These are phyloP conservation scores for Rhinoderma darwinii DNA, from an alignment of 2,113 vertebrate species.

Conservation along the genomic window DNA sequence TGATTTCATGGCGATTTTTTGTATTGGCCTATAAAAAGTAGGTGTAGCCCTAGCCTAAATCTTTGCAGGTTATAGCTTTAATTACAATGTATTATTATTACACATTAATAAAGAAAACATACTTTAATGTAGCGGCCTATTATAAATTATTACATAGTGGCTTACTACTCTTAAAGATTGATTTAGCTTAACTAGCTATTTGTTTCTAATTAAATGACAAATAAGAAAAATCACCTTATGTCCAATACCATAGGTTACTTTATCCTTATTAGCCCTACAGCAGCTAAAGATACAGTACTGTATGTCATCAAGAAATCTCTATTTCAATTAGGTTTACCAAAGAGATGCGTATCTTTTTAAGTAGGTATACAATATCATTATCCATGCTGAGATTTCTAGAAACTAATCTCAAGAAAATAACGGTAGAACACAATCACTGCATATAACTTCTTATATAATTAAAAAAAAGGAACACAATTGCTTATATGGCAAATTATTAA, in stretches of 20 bases:
- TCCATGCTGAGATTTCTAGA: neutral
- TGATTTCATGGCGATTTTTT: too few species aligned
- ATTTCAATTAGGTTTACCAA: conserved; percentile 28
- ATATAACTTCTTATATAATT: neutral
- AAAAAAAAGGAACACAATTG: neutral
- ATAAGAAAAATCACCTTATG: neutral
- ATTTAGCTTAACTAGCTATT: neutral
- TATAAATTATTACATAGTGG: neutral
- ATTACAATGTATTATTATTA: neutral
- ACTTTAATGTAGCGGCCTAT: neutral
- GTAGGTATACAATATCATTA: conserved; percentile 31
- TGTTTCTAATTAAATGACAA: conserved; percentile 26
- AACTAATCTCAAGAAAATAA: conserved; percentile 35
- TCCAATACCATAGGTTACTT: neutral
- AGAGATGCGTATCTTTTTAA: conserved; percentile 13
- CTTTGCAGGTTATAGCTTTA: too few species aligned
- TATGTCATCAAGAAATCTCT: conserved; percentile 13
- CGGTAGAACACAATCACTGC: neutral
- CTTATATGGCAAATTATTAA: neutral
- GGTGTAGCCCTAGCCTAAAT: too few species aligned
- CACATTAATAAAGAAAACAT: neutral
- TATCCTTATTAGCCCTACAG: neutral
- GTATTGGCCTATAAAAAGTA: too few species aligned
- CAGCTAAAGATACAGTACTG: conserved; percentile 10
- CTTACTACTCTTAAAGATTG: neutral